phyloP scores from a whole-genome alignment of 2,888 invertebrate genomes.

The Chalcosyrphus nemorum region DNA sequence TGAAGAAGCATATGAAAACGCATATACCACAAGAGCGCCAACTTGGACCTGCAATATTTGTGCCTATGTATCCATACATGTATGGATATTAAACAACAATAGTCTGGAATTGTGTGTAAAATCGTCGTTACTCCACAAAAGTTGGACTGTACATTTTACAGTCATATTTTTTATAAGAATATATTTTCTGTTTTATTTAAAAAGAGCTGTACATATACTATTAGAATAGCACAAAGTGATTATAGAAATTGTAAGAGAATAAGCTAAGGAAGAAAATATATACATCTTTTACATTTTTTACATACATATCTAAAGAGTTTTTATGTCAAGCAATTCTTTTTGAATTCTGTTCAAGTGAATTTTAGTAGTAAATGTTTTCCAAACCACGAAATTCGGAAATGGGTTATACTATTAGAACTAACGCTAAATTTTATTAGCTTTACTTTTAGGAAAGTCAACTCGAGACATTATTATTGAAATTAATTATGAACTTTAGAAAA shows the following conservation, averaged over 20 bases:
- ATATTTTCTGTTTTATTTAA: slow-evolving; percentile 26
- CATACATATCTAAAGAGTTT: slow-evolving; percentile 34
- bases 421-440: too few species aligned
- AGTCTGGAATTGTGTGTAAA: slow-evolving; percentile 44
- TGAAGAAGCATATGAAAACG: slow-evolving; percentile 96
- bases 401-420: too few species aligned
- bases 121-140: not conserved
- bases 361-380: too few species aligned
- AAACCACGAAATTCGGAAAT: too few species aligned
- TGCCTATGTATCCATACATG: slow-evolving; percentile 85
- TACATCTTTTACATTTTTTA: slow-evolving; percentile 54
- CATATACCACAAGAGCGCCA: slow-evolving; percentile 87
- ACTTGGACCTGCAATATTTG: slow-evolving; percentile 85
- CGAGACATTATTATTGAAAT: too few species aligned
- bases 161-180: not conserved
- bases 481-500: too few species aligned
- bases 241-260: slow-evolving; percentile 45
- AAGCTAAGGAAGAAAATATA: slow-evolving; percentile 42
- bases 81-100: slow-evolving; percentile 83
- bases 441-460: too few species aligned
- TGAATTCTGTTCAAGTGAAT: too few species aligned
- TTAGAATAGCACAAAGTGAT: slow-evolving; percentile 63
- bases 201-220: slow-evolving; percentile 42
- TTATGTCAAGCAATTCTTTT: too few species aligned
- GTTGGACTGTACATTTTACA: not conserved